Percentiles rank a stretch among this genome's conserved stretches.
Conservation (phyloP, 2,888 invertebrate genomes). For the Carabus problematicus region DNA sequence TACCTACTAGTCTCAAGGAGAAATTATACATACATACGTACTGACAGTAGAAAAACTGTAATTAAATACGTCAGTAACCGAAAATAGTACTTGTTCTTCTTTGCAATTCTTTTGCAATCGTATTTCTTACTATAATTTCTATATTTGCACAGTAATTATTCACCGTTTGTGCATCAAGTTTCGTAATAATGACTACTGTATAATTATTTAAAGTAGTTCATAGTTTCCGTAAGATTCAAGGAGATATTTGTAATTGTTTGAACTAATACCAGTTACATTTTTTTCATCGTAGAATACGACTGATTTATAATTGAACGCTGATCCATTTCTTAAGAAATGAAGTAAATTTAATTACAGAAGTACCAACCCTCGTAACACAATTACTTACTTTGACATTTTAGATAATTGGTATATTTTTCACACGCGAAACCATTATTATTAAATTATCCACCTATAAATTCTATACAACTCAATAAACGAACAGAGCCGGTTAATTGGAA, state of each 20-base stretch:
- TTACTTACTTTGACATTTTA: constrained; percentile 30
- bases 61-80: no score
- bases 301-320: not conserved
- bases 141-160: no score
- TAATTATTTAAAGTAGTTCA: no score
- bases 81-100: no score
- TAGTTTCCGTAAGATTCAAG: not conserved
- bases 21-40: no score
- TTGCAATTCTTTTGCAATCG: no score
- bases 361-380: constrained; percentile 13
- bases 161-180: no score
- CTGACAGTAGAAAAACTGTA: no score
- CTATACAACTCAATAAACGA: constrained; percentile 24
- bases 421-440: constrained; percentile 37
- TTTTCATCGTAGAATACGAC: constrained; percentile 8
- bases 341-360: constrained; percentile 19
- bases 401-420: constrained; percentile 37
- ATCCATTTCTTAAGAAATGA: constrained; percentile 15
- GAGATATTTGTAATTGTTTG: not conserved
- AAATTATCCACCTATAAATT: constrained; percentile 32
- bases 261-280: not conserved
- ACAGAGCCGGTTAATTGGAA: constrained; percentile 11
- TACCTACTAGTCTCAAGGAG: no score
- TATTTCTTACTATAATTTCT: no score
- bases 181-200: no score